Percentiles rank a stretch among this genome's conserved stretches.
Conservation (phyloP, 1,140 invertebrate genomes). For the Delia radicum region DNA sequence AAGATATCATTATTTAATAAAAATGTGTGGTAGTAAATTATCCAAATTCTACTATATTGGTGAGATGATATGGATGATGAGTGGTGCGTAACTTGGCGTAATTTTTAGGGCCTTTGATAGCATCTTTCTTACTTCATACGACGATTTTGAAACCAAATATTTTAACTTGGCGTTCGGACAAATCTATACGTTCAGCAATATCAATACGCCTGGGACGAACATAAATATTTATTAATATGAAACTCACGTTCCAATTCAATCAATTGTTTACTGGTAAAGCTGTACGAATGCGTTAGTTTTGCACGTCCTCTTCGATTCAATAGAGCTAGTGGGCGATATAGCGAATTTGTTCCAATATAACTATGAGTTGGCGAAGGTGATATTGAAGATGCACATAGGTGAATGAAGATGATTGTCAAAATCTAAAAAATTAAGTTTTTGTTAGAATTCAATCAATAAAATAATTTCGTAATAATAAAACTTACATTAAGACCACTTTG, state of each 20-base stretch:
- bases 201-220: conserved; percentile 92
- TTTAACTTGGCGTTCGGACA: conserved; percentile 93
- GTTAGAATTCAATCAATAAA: background rate
- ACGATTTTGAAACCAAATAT: conserved; percentile 73
- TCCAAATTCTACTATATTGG: background rate
- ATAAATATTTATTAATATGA: conserved; percentile 96
- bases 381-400: background rate
- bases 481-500: conserved; percentile 6
- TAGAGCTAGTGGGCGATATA: background rate
- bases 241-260: conserved; percentile 96
- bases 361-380: background rate
- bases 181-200: conserved; percentile 91
- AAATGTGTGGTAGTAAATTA: background rate
- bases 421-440: background rate
- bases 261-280: conserved; percentile 97
- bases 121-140: conserved; percentile 47
- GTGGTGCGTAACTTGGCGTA: background rate
- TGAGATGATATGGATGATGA: background rate
- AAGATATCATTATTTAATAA: background rate
- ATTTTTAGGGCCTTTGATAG: conserved; percentile 23
- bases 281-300: conserved; percentile 71
- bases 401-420: background rate
- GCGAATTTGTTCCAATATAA: background rate
- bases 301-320: background rate
- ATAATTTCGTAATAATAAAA: background rate